Base-by-base conservation (phyloP, 2,797 vertebrate species). In the Setipinna tenuifilis region DNA sequence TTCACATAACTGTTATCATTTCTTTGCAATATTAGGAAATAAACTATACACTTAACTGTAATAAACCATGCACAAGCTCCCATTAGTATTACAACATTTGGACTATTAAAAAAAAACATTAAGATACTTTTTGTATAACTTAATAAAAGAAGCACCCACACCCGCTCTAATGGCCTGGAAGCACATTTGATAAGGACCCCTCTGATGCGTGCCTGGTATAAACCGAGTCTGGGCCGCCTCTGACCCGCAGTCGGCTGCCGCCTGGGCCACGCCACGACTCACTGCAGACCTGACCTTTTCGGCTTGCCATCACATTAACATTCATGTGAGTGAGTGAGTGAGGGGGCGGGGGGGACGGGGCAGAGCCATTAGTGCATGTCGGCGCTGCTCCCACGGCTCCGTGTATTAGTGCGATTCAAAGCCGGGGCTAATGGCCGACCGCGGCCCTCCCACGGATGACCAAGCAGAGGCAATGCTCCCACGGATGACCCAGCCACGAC, bases 251-350 rank as follows among this genome's bases (percentile, higher is more conserved):
- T 68, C 11, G 25, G 14, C 62, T 16, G 62, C 25, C 5, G 25
- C 16, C n/a, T 65, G 10, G 11, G 61, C 6, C 23, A 65, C 23
- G 10, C 44, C 65, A 58, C 44, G 41, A 6, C 84, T 82, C 59
- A 28, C 78, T 83, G 80, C 35, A 83, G 82, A 80, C 17, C 75
- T 90, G 87, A 88, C 85, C 83, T 89, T 89, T 90, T 91, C 85
- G 88, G 35, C 35, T 41, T 41, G 14, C 83, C 82, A 82, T 81
- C 57, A 68, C 80, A 87, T 88, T 84, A 85, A 86, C 86, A 87
- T 85, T 83, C 81, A 88, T 85, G 84, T 81, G 68, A 85, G 83
- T 21, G 28, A 41, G 68, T 19, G 81, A 61, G 83, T 41, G 35
- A 5, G 35, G 35, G 2, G 35, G 35, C 2, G 35, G 5, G 50